Base-by-base conservation (phyloP, 2,113 vertebrate genomes). In the Pelecanus crispus region DNA sequence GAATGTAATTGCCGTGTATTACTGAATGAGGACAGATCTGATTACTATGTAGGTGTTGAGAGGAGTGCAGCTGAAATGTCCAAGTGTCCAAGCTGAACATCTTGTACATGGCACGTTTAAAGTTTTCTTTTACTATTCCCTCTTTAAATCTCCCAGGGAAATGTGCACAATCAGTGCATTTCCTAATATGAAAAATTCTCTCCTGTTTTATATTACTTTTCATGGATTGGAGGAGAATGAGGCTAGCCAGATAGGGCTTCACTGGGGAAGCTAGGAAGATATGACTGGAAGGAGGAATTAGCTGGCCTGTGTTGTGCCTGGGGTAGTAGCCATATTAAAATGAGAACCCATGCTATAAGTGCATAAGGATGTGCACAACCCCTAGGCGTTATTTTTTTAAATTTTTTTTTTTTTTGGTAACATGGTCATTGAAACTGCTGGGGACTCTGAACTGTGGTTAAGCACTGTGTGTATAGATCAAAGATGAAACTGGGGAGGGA, bases 31-130 rank as follows among this genome's bases (percentile, higher is more conserved):
- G 50, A 59, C 26, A 82, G 53, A 42, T 68, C 6, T 91, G 81
- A 91, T 95, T 85, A 40, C n/a, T 72, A 1, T 11, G 13, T 79
- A 90, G 47, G 47, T 92, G 40, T 86, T 87, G 32, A 86, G 68
- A 88, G 52, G 28, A 85, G 19, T 26, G 34, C 28, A 73, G 56
- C 59, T 71, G 70, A 77, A 66, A 77, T 77, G 58, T 68, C 66
- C 45, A 7, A 71, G 14, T 20, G 78, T 75, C 73, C 31, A 2
- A 56, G 40, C 56, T 55, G 71, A 86, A 52, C 10, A 32, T 53
- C 18, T 72, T 61, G 47, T 36, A 44, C 24, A 0, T 32, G 19
- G 6, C 77, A 65, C 0, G 0, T 44, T 55, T 74, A 6, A 70
- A 71, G 6, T 29, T 49, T 22, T 10, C 3, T 21, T 36, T 63